These are phyloP conservation scores for Dromius quadrimaculatus DNA, from an alignment of 2,888 invertebrate genomes.

Conservation along the genomic window DNA sequence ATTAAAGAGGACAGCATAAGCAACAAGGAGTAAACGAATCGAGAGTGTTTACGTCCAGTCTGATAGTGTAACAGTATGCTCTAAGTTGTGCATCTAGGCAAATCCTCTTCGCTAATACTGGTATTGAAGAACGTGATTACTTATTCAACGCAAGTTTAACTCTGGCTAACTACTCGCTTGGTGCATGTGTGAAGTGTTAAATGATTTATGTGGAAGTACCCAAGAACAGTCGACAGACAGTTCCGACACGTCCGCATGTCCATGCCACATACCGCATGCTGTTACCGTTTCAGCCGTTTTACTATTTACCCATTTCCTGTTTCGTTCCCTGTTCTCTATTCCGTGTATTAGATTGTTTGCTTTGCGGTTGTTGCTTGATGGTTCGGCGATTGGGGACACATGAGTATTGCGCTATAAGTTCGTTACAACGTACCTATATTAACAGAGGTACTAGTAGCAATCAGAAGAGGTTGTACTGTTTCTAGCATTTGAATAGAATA, in stretches of 20 bases:
- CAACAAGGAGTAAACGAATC: too few species aligned
- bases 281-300: background rate
- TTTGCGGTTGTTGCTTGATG: too few species aligned
- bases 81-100: conserved; percentile 19
- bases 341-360: conserved; percentile 11
- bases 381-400: too few species aligned
- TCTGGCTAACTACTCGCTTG: conserved; percentile 26
- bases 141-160: conserved; percentile 38
- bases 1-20: too few species aligned
- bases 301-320: too few species aligned
- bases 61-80: background rate
- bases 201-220: conserved; percentile 40
- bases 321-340: background rate
- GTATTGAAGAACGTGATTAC: conserved; percentile 43
- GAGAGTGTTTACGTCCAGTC: too few species aligned
- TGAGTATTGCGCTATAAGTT: too few species aligned
- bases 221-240: conserved; percentile 29
- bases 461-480: too few species aligned
- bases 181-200: conserved; percentile 33
- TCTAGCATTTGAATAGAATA: too few species aligned
- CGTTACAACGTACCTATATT: too few species aligned
- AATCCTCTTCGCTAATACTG: conserved; percentile 24
- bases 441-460: too few species aligned
- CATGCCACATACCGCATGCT: conserved; percentile 23
- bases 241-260: conserved; percentile 14